Conservation (phyloP, 2,113 vertebrate genomes). For the Glaucomys volans region DNA sequence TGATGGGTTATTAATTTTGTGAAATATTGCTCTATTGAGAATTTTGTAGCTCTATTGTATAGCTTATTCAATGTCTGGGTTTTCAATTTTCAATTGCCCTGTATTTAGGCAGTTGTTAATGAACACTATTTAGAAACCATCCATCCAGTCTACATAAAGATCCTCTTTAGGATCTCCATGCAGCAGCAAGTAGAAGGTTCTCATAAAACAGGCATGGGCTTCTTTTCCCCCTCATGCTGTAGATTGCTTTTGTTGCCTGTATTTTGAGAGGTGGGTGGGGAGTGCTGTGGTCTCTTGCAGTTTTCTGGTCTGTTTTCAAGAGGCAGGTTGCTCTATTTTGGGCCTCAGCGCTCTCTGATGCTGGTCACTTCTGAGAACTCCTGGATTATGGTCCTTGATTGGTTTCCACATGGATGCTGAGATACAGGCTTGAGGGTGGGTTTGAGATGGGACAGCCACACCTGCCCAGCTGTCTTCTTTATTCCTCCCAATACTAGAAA, state of each 20-base stretch:
- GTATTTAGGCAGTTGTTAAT: conserved; percentile 25
- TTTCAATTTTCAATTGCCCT: not conserved
- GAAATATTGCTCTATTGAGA: conserved; percentile 27
- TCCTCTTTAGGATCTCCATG: not conserved
- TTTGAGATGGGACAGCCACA: not conserved
- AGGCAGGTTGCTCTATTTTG: not conserved
- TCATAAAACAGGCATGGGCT: not conserved
- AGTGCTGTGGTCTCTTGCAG: not conserved
- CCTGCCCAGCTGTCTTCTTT: not conserved
- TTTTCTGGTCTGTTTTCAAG: not conserved
- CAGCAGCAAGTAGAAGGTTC: not conserved
- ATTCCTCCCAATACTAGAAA: not conserved
- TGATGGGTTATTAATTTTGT: conserved; percentile 50
- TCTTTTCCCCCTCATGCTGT: not conserved
- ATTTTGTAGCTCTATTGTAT: not conserved
- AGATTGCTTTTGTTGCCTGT: not conserved
- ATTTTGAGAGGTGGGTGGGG: not conserved
- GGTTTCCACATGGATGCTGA: not conserved
- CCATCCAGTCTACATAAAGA: not conserved
- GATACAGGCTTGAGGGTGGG: not conserved
- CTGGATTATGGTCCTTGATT: not conserved
- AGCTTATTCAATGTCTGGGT: conserved; percentile 34
- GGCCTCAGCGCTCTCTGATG: not conserved
- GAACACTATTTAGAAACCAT: not conserved
- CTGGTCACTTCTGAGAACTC: not conserved